These are phyloP conservation scores for Drosophila truncata DNA, from an alignment of 1,140 invertebrate species.

Conservation along the genomic window DNA sequence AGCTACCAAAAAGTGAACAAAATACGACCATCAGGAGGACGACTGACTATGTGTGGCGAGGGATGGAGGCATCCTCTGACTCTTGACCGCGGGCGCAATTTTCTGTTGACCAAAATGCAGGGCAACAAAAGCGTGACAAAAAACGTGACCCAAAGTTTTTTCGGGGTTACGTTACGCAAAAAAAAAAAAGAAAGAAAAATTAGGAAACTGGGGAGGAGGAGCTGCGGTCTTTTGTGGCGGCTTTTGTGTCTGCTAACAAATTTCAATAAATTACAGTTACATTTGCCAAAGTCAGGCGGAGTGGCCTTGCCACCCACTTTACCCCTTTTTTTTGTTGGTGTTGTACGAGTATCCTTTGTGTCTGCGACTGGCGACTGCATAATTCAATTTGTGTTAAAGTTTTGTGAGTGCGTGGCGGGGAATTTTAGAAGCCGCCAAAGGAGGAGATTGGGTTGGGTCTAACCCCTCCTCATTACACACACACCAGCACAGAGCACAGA, in stretches of 20 bases:
- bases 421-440: conserved; percentile 20
- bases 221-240: conserved; percentile 63
- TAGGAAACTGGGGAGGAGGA: background rate
- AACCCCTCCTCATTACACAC: conserved; percentile 5
- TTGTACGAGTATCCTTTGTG: background rate
- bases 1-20: conserved; percentile 1
- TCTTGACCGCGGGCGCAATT: conserved; percentile 67
- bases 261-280: conserved; percentile 84
- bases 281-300: conserved; percentile 72
- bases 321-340: background rate
- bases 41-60: background rate
- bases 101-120: conserved; percentile 52
- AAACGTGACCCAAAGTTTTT: conserved; percentile 79
- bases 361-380: conserved; percentile 59
- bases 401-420: conserved; percentile 69
- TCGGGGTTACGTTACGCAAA: conserved; percentile 16
- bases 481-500: background rate
- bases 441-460: background rate
- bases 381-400: conserved; percentile 81
- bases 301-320: conserved; percentile 22
- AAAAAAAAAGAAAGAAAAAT: background rate
- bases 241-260: conserved; percentile 76
- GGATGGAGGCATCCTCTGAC: conserved; percentile 42
- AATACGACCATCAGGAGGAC: background rate
- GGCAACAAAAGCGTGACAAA: conserved; percentile 72